Base-by-base conservation (phyloP, 2,888 invertebrate species). In the Glaucopsyche alexis region DNA sequence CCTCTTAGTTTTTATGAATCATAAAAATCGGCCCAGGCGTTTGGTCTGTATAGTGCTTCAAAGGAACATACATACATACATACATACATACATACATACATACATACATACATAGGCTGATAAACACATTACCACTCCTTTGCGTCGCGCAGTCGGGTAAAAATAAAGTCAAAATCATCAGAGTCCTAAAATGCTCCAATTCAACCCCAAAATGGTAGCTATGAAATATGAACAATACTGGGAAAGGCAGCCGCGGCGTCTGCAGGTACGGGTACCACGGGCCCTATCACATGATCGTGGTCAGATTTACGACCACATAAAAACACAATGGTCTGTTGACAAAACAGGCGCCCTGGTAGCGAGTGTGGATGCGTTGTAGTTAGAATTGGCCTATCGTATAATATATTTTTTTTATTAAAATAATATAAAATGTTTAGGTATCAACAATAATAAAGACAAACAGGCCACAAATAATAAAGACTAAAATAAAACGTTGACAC, bases 231-330 rank as follows among this genome's bases (percentile, higher is more conserved):
- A 69, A 47, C 47, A 19, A 69, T 69, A 69, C 69, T 13, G 19
- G 47, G 69, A 69, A 69, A 19, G 67, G 67, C 45, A 60, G 60
- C 60, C 60, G 60, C 60, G 60, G 60, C 13, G 67, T 45, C 16
- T 67, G 47, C 47, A 69, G 69, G 69, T 69, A 65, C 29, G 29
- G 29, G 29, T 29, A 29, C 29, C 29, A 55, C 50, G 83, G 85
- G 85, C 86, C 81, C 81, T 83, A 82, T 85, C 86, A 85, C 87
- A 83, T 84, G 84, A 83, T 83, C 80, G 78, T 77, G 76, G 77
- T 79, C 83, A 85, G 86, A 88, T 89, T 90, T 90, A 91, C 84
- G 84, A 82, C 85, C 84, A 84, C 86, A 81, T 89, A 88, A 89
- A 88, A 80, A 82, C 82, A 80, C 81, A 79, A 83, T 82, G 79